A percentile compares a stretch with the other conserved stretches of the same genome.
phyloP scores from a whole-genome alignment of 2,113 vertebrate genomes.

The Patagioenas fasciata region DNA sequence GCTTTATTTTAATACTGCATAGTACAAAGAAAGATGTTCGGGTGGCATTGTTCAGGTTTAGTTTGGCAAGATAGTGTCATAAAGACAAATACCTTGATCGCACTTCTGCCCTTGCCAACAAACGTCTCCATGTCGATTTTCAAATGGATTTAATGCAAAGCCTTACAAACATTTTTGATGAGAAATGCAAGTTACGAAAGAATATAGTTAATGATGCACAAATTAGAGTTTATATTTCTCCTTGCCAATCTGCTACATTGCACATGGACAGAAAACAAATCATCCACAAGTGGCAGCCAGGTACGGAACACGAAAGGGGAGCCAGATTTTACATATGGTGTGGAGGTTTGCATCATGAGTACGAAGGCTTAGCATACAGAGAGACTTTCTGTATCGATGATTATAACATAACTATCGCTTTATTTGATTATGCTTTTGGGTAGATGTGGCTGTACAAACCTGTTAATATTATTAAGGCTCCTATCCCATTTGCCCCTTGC shows the following conservation, averaged over 20 bases:
- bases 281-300: not conserved
- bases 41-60: not conserved
- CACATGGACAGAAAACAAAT: conserved; percentile 27
- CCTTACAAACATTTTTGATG: not conserved
- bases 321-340: conserved; percentile 48
- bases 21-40: conserved; percentile 25
- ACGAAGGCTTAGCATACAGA: not conserved
- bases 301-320: not conserved
- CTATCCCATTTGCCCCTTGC: conserved; percentile 15
- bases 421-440: conserved; percentile 46
- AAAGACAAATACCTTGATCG: not conserved
- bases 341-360: not conserved
- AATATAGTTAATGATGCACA: not conserved
- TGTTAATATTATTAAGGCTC: conserved; percentile 57
- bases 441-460: conserved; percentile 13
- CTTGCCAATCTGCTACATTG: not conserved
- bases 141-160: not conserved
- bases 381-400: conserved; percentile 29
- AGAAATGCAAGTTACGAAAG: not conserved
- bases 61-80: not conserved
- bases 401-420: conserved; percentile 36
- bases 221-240: not conserved
- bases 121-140: not conserved
- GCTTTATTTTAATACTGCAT: conserved; percentile 53
- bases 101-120: not conserved